These are phyloP conservation scores for Gymnodraco acuticeps DNA, from an alignment of 2,797 vertebrate species.

Conservation along the genomic window DNA sequence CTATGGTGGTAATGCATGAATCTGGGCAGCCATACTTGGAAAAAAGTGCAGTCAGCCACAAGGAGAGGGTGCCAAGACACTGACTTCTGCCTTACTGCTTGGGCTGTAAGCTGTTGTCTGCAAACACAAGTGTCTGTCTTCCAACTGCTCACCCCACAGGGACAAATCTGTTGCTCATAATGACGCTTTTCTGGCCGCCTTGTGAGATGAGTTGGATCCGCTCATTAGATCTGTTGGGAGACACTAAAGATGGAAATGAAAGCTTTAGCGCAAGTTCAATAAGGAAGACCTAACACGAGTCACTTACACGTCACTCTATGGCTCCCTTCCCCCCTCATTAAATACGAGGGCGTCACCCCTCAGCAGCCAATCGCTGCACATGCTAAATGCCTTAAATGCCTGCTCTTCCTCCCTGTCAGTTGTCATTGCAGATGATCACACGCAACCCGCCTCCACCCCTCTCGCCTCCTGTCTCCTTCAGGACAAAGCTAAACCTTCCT, in stretches of 20 bases:
- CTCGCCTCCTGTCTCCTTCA: too few species aligned
- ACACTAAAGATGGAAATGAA: conserved; percentile 7
- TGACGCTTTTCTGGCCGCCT: conserved; percentile 20
- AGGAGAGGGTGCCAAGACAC: conserved; percentile 8
- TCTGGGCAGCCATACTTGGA: neutral
- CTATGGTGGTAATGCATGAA: neutral
- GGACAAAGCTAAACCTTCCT: too few species aligned
- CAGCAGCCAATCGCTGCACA: too few species aligned
- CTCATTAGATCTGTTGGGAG: conserved; percentile 23
- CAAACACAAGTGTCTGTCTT: conserved; percentile 37
- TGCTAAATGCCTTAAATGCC: too few species aligned
- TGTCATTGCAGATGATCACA: too few species aligned
- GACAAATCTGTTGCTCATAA: conserved; percentile 31
- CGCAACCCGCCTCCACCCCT: too few species aligned
- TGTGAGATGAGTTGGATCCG: conserved; percentile 28
- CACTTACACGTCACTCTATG: too few species aligned
- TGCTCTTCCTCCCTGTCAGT: too few species aligned
- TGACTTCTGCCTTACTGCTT: conserved; percentile 10
- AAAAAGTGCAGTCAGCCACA: neutral
- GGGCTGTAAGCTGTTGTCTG: conserved; percentile 16
- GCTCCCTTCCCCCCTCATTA: too few species aligned
- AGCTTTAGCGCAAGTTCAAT: too few species aligned
- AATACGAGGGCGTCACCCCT: too few species aligned
- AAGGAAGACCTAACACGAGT: too few species aligned
- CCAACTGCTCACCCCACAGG: conserved; percentile 36